phyloP scores from a whole-genome alignment of 1,140 invertebrate genomes.

The Drosophila azteca region DNA sequence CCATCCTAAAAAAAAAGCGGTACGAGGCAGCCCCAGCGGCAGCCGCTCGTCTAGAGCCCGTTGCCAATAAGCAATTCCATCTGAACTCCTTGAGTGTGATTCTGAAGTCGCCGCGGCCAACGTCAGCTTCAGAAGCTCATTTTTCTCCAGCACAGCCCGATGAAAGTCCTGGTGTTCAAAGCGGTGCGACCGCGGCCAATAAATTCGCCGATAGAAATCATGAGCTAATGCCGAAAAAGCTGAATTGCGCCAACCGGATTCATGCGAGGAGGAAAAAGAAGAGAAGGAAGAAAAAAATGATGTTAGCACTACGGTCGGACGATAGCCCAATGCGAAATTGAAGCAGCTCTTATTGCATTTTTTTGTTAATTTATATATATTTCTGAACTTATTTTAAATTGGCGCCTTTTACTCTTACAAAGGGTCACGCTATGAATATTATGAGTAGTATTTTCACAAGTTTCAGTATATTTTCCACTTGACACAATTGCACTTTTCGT shows the following conservation, averaged over 20 bases:
- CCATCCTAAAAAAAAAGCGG: constrained; percentile 22
- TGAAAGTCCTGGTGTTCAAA: no score
- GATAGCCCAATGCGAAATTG: no score
- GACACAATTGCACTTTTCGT: no score
- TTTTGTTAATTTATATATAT: no score
- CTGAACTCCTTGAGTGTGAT: neutral
- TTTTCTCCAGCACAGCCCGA: no score
- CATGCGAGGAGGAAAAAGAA: constrained; percentile 2
- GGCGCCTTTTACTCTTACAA: no score
- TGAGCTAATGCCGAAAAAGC: neutral
- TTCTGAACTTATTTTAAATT: no score
- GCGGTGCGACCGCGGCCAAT: neutral
- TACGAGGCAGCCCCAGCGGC: constrained; percentile 30
- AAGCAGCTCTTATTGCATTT: no score
- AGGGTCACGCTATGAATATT: no score
- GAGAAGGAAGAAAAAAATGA: constrained; percentile 8
- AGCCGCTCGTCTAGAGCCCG: constrained; percentile 42
- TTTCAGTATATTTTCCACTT: no score
- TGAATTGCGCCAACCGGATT: neutral
- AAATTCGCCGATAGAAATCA: neutral
- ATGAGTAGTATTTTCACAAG: no score
- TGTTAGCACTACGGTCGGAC: neutral
- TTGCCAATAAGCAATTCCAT: neutral
- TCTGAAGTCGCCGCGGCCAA: neutral
- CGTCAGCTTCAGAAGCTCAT: neutral